phyloP scores from a whole-genome alignment of 30 jellyfish, hydroid and myxozoan species.

The Aurelia sp. region DNA sequence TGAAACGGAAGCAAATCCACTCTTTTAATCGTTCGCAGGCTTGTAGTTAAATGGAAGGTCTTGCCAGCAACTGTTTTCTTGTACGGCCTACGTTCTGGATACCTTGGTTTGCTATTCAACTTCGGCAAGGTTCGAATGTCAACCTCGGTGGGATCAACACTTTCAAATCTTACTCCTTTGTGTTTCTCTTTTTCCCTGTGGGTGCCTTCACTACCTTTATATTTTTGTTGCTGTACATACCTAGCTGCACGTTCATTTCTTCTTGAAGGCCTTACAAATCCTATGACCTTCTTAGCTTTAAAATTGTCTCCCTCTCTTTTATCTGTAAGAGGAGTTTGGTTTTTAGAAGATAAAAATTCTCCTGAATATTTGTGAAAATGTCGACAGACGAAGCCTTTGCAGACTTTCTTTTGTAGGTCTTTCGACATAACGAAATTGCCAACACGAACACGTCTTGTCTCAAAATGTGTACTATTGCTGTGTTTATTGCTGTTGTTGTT shows the following conservation, averaged over 20 bases:
- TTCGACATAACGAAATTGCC: slow-evolving; percentile 32
- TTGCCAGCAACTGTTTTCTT: slow-evolving; percentile 25
- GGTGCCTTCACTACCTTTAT: background rate
- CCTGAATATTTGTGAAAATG: background rate
- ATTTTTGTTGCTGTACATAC: background rate
- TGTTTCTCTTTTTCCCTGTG: background rate
- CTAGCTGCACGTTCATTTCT: background rate
- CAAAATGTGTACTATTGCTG: no score
- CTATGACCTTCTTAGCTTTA: background rate
- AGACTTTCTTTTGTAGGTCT: slow-evolving; percentile 5
- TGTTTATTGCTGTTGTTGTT: background rate
- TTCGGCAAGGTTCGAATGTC: background rate
- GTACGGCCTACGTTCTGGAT: slow-evolving; percentile 2
- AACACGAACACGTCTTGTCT: slow-evolving; percentile 25
- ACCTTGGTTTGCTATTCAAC: background rate
- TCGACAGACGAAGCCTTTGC: slow-evolving; percentile 50
- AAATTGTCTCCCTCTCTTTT: background rate
- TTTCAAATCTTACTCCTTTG: no score
- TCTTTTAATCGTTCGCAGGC: slow-evolving; percentile 8
- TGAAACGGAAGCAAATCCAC: slow-evolving; percentile 30
- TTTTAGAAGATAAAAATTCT: background rate
- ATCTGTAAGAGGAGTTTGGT: no score
- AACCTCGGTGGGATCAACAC: background rate
- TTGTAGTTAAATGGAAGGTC: slow-evolving; percentile 7
- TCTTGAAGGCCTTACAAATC: slow-evolving; percentile 2